Evolutionary conservation across 2,888 invertebrate species (phyloP).

Genomic region (Tetragonisca angustula): DNA sequence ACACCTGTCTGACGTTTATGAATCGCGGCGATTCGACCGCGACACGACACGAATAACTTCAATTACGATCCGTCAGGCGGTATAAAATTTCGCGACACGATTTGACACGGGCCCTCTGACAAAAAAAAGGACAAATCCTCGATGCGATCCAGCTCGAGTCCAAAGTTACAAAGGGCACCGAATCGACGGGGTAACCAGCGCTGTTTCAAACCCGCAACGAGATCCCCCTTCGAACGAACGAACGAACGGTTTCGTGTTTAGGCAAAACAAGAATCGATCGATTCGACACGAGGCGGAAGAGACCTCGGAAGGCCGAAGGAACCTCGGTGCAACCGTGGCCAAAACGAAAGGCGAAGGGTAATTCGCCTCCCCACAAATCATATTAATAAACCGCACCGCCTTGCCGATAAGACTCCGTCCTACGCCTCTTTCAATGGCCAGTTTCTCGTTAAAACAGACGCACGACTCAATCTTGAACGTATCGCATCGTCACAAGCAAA

Average conservation of each 20-base stretch:
- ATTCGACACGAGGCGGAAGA: conserved; percentile 60
- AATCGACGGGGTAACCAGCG: conserved; percentile 61
- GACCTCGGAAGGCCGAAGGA: conserved; percentile 20
- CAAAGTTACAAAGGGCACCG: conserved; percentile 79
- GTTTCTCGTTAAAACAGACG: conserved; percentile 46
- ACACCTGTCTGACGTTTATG: conserved; percentile 32
- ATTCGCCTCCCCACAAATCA: conserved; percentile 76
- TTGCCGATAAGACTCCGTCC: conserved; percentile 59
- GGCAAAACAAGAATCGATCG: conserved; percentile 74
- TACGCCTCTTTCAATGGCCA: conserved; percentile 29
- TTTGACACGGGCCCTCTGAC: conserved; percentile 36
- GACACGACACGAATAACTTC: conserved; percentile 20
- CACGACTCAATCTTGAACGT: conserved; percentile 39
- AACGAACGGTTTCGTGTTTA: conserved; percentile 39
- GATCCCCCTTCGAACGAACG: conserved; percentile 6
- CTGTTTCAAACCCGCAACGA: conserved; percentile 3
- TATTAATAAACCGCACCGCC: conserved; percentile 74
- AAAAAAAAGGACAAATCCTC: conserved; percentile 24
- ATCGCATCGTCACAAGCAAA: too few species aligned
- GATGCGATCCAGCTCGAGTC: conserved; percentile 52
- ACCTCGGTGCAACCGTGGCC: conserved; percentile 40
- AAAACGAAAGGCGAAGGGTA: conserved; percentile 45
- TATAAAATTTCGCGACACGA: conserved; percentile 50
- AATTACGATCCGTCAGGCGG: neutral
- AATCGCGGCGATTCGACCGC: neutral